Evolutionary conservation across 2,888 invertebrate genomes (phyloP), one percentile per base, ranked within the genome.

Genomic region (Mythimna ferrago): DNA sequence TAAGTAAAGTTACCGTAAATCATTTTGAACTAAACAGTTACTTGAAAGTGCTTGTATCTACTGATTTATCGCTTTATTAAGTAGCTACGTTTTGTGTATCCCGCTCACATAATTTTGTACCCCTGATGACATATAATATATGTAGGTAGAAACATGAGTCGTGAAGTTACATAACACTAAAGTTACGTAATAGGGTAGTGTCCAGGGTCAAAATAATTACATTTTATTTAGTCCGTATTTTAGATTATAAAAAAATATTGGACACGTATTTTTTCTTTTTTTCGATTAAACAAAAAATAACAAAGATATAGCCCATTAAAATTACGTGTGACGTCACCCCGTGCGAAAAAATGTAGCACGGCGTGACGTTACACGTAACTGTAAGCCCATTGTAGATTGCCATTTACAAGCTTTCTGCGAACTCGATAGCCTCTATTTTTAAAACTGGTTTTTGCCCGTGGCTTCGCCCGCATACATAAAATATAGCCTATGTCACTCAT

Each of bases 11-110:
- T 64, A 76, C 54, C 79, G 71, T 79, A 79, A 79, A 79, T 79
- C 79, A 79, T 81, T 78, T 81, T 38, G 60, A 56, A 81, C 78
- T 79, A 71, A 79, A 81, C 66, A 81, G 71, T 71, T 71, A 76
- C 76, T 69, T 78, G 78, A 58, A 66, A 65, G 64, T 62, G 70
- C 57, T 16, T 54, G 57, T 70, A 61, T 73, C 80, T 74, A 54
- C 70, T 81, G 78, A 78, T 78, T 78, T 78, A 78, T 78, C 9
- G 62, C 61, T 81, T 65, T 81, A 62, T 81, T 70, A 70, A 77
- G 62, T 70, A 58, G 60, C 10, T 66, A 76, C 63, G 64, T 78
- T 73, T 57, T 73, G 65, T 65, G 51, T 80, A 41, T 21, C n/a
- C 7, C 35, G 14, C 35, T 48, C 65, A 56, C 26, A 32, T 10